Base-by-base conservation (phyloP, 2,113 vertebrate genomes). In the Sialia sialis region DNA sequence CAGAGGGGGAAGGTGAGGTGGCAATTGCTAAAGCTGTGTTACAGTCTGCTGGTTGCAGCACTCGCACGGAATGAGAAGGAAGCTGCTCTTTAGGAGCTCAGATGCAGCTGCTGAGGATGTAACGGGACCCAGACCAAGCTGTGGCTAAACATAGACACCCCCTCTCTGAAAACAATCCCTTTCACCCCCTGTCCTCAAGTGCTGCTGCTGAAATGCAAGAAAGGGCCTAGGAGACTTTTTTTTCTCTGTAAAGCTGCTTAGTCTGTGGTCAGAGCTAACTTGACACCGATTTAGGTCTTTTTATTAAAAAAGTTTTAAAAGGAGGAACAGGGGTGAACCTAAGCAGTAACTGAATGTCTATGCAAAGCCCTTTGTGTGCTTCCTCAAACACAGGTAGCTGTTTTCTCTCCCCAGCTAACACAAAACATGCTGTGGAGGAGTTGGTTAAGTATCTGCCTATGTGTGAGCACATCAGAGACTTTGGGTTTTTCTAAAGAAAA, bases 191-290 rank as follows among this genome's bases (percentile, higher is more conserved):
- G 43, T 64, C 90, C 70, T 93, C 77, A 80, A 85, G 41, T 43
- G 54, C 59, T 83, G 85, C 72, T 89, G 54, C 1, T 79, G 74
- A 91, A 93, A 95, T 38, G 59, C 55, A 88, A 82, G 34, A 79
- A 87, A 43, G 72, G 21, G 14, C 48, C 59, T 62, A 43, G 44
- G 76, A 90, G 76, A 67, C 19, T 48, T 75, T 74, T 74, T 49
- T 55, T 83, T 55, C 34, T 76, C 55, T n/a, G 30, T 55, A 76
- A 92, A 79, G 38, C 60, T 66, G 63, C 79, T 91, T 41, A 21
- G 67, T 23, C 72, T 91, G 90, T 76, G 82, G 59, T 66, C 83
- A 89, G 63, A 84, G 27, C 26, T 92, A 68, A 74, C 90, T 84
- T 86, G 66, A 34, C 43, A 49, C 18, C 80, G 58, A 83, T 62